phyloP scores from a whole-genome alignment of 1,140 invertebrate genomes.

The Drosophila sulfurigaster region DNA sequence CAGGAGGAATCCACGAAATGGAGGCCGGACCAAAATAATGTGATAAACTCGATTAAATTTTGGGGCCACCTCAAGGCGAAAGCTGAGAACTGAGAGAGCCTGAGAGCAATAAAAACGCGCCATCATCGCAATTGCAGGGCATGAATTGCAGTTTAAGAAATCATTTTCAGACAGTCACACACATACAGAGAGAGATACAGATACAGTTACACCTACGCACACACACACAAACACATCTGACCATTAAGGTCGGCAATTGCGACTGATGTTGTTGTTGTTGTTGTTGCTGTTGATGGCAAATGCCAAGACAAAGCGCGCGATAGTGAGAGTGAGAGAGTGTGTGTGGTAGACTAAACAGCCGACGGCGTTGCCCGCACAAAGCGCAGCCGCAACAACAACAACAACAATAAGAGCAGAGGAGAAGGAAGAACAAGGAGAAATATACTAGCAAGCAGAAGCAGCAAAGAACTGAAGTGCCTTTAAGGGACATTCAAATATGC shows the following conservation, averaged over 20 bases:
- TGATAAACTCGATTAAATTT: slow-evolving; percentile 81
- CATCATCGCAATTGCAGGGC: slow-evolving; percentile 77
- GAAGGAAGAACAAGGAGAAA: slow-evolving; percentile 27
- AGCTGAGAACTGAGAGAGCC: background rate
- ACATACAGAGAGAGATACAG: slow-evolving; percentile 27
- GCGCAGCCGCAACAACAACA: slow-evolving; percentile 42
- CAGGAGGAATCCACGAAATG: background rate
- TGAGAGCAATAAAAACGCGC: slow-evolving; percentile 72
- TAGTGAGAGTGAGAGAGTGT: slow-evolving; percentile 5
- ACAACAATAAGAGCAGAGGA: slow-evolving; percentile 13
- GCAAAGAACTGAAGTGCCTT: slow-evolving; percentile 78
- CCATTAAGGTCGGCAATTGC: slow-evolving; percentile 73
- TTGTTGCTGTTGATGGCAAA: background rate
- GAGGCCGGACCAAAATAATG: slow-evolving; percentile 57
- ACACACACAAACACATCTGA: slow-evolving; percentile 54
- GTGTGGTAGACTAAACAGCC: slow-evolving; percentile 58
- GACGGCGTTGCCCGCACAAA: slow-evolving; percentile 39
- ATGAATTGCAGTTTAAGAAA: slow-evolving; percentile 82
- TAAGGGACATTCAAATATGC: slow-evolving; percentile 83
- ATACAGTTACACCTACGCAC: slow-evolving; percentile 1
- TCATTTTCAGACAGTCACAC: slow-evolving; percentile 42
- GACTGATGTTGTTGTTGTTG: slow-evolving; percentile 63
- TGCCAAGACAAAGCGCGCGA: slow-evolving; percentile 31
- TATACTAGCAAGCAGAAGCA: slow-evolving; percentile 40
- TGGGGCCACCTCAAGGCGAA: slow-evolving; percentile 1